Evolutionary conservation across 2,888 invertebrate genomes (phyloP), one percentile per base, ranked within the genome.

Genomic region (Cryptus armator): DNA sequence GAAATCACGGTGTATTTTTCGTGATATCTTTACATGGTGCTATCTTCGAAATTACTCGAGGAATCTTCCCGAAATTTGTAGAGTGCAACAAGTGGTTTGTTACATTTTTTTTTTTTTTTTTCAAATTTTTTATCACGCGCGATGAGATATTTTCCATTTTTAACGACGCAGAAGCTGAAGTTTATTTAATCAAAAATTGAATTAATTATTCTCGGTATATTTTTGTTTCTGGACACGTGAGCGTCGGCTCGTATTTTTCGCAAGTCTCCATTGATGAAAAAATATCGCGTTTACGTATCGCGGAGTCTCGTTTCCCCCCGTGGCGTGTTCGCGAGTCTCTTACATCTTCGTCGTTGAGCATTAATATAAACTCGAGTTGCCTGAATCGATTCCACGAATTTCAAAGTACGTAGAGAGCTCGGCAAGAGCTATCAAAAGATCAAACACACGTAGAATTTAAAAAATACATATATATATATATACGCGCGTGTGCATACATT

Each of bases 381-480:
- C 19, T n/a, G 75, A 53, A 75, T 68, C 70, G 75, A 75, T 76
- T 75, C 75, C 68, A 46, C 68, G 81, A 81, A 76, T 48, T 51
- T 44, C 37, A 9, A 53, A 53, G 64, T 79, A 51, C 43, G 67
- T 53, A 51, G 67, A 16, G 43, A 70, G 14, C 29, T 19, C 64
- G 64, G 66, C 81, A 66, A 46, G 68, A 51, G 76, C 81, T 78
- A 84, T 74, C 77, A 78, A 74, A 77, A 48, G 59, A n/a, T 76
- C 46, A 75, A 62, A 68, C 66, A 32, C 46, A 72, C 59, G 59
- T 32, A 51, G 10, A 43, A 53, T 53, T n/a, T 19, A 46, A 70
- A 46, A 51, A 10, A 43, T 10, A 37, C n/a, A 3, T 16, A 24
- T 24, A 19, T 75, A 19, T 75, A 19, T 3, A 67, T 24, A 16